These are phyloP conservation scores for Byasa hedistus DNA, from an alignment of 2,888 invertebrate species.

Conservation along the genomic window DNA sequence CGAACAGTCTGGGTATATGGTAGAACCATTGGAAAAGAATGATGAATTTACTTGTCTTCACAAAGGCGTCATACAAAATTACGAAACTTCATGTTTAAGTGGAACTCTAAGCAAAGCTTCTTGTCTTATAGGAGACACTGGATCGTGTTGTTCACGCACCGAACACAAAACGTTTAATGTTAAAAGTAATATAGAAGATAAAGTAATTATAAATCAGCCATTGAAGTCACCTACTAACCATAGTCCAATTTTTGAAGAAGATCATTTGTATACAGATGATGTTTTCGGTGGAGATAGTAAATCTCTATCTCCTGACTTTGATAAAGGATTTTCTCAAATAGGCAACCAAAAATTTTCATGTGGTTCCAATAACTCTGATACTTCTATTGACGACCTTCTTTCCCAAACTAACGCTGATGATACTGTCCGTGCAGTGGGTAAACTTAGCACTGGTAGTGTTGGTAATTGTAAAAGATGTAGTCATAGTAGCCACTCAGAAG, in stretches of 20 bases:
- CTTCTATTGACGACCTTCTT: conserved; percentile 81
- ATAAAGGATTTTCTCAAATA: conserved; percentile 65
- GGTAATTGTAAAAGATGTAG: conserved; percentile 82
- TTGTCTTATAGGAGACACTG: conserved; percentile 71
- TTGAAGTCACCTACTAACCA: conserved; percentile 81
- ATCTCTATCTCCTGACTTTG: conserved; percentile 80
- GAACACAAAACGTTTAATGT: conserved; percentile 64
- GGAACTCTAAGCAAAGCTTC: conserved; percentile 72
- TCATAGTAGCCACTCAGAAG: conserved; percentile 87
- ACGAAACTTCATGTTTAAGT: conserved; percentile 72
- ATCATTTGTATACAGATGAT: conserved; percentile 79
- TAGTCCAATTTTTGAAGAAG: conserved; percentile 82
- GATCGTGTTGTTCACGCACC: conserved; percentile 67
- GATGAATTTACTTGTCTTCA: conserved; percentile 63
- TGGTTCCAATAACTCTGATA: conserved; percentile 83
- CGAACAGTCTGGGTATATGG: conserved; percentile 75
- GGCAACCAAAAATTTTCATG: conserved; percentile 71
- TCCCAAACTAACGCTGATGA: conserved; percentile 81
- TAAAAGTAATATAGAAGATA: conserved; percentile 67
- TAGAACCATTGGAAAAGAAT: conserved; percentile 69
- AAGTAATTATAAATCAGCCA: conserved; percentile 81
- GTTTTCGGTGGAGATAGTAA: conserved; percentile 82
- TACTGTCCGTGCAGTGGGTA: conserved; percentile 73
- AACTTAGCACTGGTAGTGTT: conserved; percentile 71
- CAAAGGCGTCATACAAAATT: conserved; percentile 68